Conservation (phyloP, 2,888 invertebrate genomes). For the Oscheius sp. region DNA sequence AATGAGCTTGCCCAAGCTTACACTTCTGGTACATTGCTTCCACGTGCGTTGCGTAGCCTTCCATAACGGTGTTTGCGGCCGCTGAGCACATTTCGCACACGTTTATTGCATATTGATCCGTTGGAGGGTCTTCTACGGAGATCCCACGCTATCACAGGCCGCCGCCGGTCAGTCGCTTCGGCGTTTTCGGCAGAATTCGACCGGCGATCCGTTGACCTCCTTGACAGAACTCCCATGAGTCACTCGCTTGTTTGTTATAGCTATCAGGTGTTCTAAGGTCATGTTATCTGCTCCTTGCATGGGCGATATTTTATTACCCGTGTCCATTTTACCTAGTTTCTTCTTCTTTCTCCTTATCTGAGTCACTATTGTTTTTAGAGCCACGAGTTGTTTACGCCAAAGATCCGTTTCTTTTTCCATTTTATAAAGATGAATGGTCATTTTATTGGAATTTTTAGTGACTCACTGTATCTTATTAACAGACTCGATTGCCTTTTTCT, state of each 20-base stretch:
- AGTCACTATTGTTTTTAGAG: too few relatives aligned
- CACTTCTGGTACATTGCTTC: conserved; percentile 2
- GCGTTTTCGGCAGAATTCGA: not conserved
- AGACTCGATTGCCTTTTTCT: too few relatives aligned
- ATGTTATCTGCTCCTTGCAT: conserved; percentile 11
- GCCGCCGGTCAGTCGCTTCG: not conserved
- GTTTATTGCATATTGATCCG: conserved; percentile 27
- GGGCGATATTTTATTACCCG: conserved; percentile 23
- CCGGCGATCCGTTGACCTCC: not conserved
- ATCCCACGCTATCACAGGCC: conserved; percentile 11
- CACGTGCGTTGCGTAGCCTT: conserved; percentile 12
- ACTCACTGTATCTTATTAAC: too few relatives aligned
- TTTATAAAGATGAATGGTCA: too few relatives aligned
- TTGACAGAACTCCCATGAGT: not conserved
- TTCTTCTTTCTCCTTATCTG: too few relatives aligned
- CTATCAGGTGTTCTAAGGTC: conserved; percentile 28
- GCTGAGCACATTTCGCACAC: conserved; percentile 28
- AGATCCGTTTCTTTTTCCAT: too few relatives aligned
- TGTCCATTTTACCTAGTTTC: conserved; percentile 8
- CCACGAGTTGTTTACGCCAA: too few relatives aligned
- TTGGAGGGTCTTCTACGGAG: conserved; percentile 12
- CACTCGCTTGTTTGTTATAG: conserved; percentile 13
- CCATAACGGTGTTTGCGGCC: conserved; percentile 24
- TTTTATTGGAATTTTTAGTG: too few relatives aligned
- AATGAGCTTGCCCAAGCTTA: not conserved